Base-by-base conservation (phyloP, 2,113 vertebrate species). In the Rostratula benghalensis region DNA sequence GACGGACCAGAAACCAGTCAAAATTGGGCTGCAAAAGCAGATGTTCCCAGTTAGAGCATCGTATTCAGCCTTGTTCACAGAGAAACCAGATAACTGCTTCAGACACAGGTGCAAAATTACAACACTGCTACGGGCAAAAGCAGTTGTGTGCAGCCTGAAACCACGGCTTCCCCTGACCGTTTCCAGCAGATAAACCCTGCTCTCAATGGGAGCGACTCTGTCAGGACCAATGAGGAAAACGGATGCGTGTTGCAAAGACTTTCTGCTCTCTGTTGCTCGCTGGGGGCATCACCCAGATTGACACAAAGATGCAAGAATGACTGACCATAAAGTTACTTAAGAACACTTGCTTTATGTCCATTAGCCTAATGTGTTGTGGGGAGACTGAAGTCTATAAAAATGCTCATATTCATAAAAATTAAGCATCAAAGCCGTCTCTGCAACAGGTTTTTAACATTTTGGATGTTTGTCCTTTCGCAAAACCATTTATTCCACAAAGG, bases 81-180 rank as follows among this genome's bases (percentile, higher is more conserved):
- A 91, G 90, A 94, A 95, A 84, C 64, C 6, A 95, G 95, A 97
- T 92, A 95, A 93, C 57, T 63, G 80, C 82, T 96, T 94, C 89
- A 95, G 97, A 94, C 97, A 95, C 98, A 98, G 98, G 97, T 98
- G 97, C 97, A 97, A 71, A 97, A 71, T 93, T 94, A 96, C 0
- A 3, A 92, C 92, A 84, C 92, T 96, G 97, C 86, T 97, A 93
- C 19, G 65, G 96, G 94, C 95, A 63, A 90, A 64, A 75, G 71
- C 46, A 30, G 54, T 11, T 11, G 39, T 45, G 68, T 71, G 43
- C 50, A 90, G 97, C 95, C 94, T 63, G 74, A 94, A 98, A 90
- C 87, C 93, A 87, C 1, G 6, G 94, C 87, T 96, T 97, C 82
- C 93, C 87, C 92, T 93, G 96, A 78, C 97, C 45, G 0, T 90